phyloP scores from a whole-genome alignment of 2,797 vertebrate species.

The Acridotheres tristis region DNA sequence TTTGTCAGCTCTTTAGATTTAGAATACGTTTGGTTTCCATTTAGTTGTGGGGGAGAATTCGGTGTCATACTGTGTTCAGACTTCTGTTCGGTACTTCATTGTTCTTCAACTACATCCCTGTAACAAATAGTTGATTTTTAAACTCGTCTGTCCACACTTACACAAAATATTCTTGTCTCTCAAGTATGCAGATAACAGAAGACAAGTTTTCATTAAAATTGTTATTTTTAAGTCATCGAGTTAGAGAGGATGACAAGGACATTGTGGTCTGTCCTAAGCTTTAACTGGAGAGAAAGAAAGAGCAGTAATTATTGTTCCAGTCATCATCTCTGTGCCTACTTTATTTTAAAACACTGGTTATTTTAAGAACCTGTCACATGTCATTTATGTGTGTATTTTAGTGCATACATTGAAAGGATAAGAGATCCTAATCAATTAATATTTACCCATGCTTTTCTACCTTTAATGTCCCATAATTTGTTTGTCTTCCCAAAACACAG shows the following conservation, averaged over 20 bases:
- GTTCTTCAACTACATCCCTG: not conserved
- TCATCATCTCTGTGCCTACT: not conserved
- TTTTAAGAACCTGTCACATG: not conserved
- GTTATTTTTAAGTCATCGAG: not conserved
- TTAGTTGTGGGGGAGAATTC: not conserved
- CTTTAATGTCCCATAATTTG: not conserved
- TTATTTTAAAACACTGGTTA: not conserved
- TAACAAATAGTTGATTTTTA: not conserved
- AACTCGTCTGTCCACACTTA: not conserved
- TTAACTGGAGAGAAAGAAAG: not conserved
- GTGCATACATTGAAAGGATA: not conserved
- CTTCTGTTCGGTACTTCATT: not conserved
- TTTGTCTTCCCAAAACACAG: not conserved
- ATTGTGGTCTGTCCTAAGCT: not conserved
- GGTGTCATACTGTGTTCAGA: not conserved
- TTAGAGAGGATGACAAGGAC: not conserved
- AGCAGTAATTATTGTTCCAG: not conserved
- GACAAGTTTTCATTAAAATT: not conserved
- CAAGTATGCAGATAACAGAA: not conserved
- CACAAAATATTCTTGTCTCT: not conserved
- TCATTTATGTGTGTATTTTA: not conserved
- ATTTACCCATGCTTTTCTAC: not conserved
- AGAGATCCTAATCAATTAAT: not conserved
- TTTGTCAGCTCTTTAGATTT: not conserved
- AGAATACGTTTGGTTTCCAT: not conserved